These are phyloP conservation scores for Nephrotoma guestfalica DNA, from an alignment of 2,888 invertebrate species.

Conservation along the genomic window DNA sequence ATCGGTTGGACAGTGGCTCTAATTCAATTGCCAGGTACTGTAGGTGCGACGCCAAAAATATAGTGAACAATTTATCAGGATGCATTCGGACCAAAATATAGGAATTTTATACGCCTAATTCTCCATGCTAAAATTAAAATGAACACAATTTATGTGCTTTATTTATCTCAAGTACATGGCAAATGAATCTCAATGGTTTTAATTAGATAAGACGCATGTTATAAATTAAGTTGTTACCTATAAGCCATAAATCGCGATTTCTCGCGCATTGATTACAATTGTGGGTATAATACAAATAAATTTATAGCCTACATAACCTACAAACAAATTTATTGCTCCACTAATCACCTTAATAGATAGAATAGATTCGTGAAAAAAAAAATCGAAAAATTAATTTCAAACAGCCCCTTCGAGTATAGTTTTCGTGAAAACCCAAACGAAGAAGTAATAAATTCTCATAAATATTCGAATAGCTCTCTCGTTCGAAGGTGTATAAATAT, in stretches of 20 bases:
- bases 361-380: background rate
- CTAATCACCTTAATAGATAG: background rate
- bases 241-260: background rate
- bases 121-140: no score
- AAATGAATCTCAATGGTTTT: no score
- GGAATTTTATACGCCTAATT: no score
- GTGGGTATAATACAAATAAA: background rate
- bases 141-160: no score
- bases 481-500: background rate
- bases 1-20: no score
- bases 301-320: background rate
- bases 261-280: background rate
- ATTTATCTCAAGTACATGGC: no score
- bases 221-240: no score
- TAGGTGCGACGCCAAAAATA: no score
- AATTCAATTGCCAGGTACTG: no score
- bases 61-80: no score
- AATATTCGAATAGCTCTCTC: background rate
- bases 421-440: background rate
- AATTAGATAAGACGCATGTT: no score
- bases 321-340: background rate
- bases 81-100: no score
- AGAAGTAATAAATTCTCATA: background rate
- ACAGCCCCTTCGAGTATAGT: background rate
- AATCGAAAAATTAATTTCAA: background rate